Conservation (phyloP, 1,140 invertebrate species). For the Euborellia annulipes region DNA sequence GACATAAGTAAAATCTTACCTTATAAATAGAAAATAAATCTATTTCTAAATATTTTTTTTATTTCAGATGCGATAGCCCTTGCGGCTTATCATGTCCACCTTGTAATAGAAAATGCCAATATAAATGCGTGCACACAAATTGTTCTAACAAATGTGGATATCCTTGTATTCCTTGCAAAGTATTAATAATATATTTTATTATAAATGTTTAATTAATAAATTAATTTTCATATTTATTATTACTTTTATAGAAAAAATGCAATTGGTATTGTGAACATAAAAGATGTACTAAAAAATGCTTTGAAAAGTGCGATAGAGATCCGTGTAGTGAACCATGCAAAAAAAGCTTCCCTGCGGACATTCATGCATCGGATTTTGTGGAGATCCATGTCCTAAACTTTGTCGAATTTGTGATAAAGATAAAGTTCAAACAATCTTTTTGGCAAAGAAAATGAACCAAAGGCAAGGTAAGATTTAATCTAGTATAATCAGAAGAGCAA, state of each 20-base stretch:
- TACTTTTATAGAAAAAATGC: conserved; percentile 26
- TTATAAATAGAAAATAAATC: no score
- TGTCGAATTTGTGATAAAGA: conserved; percentile 32
- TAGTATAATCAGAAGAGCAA: no score
- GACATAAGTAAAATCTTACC: conserved; percentile 24
- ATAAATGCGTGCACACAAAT: conserved; percentile 36
- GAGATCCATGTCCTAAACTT: conserved; percentile 39
- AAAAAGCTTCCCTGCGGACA: conserved; percentile 36
- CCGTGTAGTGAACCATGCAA: conserved; percentile 36
- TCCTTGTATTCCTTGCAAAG: conserved; percentile 39
- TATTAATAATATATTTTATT: conserved; percentile 20
- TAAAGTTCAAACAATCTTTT: conserved; percentile 32
- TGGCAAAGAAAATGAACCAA: conserved; percentile 36
- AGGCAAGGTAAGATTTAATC: conserved; percentile 31
- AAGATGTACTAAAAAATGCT: conserved; percentile 36
- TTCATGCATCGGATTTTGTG: conserved; percentile 47
- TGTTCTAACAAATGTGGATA: conserved; percentile 40
- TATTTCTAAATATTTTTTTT: conserved; percentile 16
- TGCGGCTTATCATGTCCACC: conserved; percentile 44
- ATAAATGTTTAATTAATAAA: no score
- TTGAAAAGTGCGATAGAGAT: conserved; percentile 30
- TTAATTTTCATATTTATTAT: no score
- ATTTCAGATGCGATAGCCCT: conserved; percentile 39
- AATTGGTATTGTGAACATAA: conserved; percentile 33
- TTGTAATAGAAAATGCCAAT: conserved; percentile 37